A percentile compares a stretch with the other conserved stretches of the same genome.
Conservation (phyloP, 2,113 vertebrate genomes). For the Puntigrus tetrazona region DNA sequence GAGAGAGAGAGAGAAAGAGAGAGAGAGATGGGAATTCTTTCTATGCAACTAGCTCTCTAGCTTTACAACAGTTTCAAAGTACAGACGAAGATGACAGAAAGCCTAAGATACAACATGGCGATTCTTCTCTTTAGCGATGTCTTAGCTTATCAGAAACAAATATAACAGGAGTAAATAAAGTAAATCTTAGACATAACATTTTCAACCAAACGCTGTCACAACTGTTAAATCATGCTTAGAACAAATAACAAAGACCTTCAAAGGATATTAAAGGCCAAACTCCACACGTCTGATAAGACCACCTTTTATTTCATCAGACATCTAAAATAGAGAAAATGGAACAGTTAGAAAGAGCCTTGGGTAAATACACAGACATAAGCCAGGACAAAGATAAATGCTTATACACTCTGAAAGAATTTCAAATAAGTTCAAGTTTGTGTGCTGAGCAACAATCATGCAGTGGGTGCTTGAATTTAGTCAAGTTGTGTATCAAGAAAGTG, state of each 20-base stretch:
- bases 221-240: neutral
- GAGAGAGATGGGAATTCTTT: neutral
- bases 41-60: neutral
- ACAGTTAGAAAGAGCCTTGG: neutral
- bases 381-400: slow-evolving; percentile 1
- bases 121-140: neutral
- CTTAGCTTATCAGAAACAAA: neutral
- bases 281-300: neutral
- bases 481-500: neutral
- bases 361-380: neutral
- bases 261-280: neutral
- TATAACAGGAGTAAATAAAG: neutral
- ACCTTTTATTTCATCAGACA: neutral
- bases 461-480: neutral
- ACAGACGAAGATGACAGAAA: neutral
- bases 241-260: neutral
- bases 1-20: neutral
- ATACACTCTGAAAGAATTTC: neutral
- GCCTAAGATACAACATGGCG: neutral
- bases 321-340: neutral
- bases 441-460: neutral
- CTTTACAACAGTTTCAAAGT: neutral
- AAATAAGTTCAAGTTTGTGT: neutral
- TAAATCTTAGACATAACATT: neutral
- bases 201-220: neutral